Conservation (phyloP, 2,888 invertebrate species). For the Parnassius mnemosyne region DNA sequence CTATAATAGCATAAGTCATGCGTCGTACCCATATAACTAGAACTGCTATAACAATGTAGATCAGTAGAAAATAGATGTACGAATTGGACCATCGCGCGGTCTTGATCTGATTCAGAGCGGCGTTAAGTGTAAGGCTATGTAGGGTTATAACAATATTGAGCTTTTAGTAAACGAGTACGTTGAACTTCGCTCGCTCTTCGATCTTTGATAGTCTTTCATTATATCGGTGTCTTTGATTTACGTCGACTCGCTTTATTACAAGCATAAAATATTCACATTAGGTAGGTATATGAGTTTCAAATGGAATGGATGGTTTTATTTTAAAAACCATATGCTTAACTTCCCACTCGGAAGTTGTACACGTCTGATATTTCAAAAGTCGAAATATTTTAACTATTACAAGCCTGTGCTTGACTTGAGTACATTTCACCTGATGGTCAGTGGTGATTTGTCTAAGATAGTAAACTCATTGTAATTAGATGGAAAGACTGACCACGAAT, state of each 20-base stretch:
- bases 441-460: too few relatives aligned
- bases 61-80: constrained; percentile 23
- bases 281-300: too few relatives aligned
- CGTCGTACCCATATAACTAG: constrained; percentile 2
- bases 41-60: constrained; percentile 20
- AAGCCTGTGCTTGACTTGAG: too few relatives aligned
- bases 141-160: constrained; percentile 24
- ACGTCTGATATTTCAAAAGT: too few relatives aligned
- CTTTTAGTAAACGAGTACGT: constrained; percentile 10
- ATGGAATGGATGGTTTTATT: too few relatives aligned
- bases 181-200: constrained; percentile 17
- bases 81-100: constrained; percentile 25
- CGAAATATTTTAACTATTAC: too few relatives aligned
- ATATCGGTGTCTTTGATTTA: constrained; percentile 5
- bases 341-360: too few relatives aligned
- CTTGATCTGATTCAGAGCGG: constrained; percentile 26
- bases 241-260: constrained; percentile 1
- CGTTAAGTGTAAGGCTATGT: constrained; percentile 20
- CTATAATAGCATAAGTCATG: constrained; percentile 9
- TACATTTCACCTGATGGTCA: too few relatives aligned
- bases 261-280: not conserved
- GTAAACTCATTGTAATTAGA: too few relatives aligned
- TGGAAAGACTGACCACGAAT: too few relatives aligned
- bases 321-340: too few relatives aligned
- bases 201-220: constrained; percentile 21